These are phyloP conservation scores for Exephanes ischioxanthus DNA, from an alignment of 2,888 invertebrate species.

Conservation along the genomic window DNA sequence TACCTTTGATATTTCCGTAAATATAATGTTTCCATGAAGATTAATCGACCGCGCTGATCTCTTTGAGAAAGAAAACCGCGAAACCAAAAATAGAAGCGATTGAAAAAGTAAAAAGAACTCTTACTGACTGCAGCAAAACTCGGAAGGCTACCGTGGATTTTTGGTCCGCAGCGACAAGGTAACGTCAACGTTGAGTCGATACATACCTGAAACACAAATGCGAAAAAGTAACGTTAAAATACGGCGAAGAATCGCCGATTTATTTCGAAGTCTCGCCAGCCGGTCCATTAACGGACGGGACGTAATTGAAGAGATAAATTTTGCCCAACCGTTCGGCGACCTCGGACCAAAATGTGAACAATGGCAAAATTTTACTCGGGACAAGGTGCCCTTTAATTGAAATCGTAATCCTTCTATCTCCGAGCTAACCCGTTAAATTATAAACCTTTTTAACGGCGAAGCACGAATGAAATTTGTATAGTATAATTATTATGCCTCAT, in stretches of 20 bases:
- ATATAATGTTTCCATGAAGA: no score
- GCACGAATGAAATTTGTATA: background rate
- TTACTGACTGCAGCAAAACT: background rate
- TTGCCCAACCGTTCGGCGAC: background rate
- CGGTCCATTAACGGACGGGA: background rate
- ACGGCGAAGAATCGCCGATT: background rate
- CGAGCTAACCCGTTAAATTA: background rate
- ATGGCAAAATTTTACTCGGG: background rate
- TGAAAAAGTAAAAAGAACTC: background rate
- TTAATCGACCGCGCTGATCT: no score
- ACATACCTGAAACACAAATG: slow-evolving; percentile 34
- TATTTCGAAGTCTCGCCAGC: background rate
- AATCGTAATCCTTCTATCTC: background rate
- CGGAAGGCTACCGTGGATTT: background rate
- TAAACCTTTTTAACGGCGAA: no score
- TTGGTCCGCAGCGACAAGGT: background rate
- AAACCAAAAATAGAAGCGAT: background rate
- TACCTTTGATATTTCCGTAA: no score
- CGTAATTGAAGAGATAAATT: background rate
- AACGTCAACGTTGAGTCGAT: background rate
- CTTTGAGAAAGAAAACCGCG: no score
- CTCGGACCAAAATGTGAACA: background rate
- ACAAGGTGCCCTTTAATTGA: background rate
- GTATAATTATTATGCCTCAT: background rate
- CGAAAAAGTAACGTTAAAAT: background rate